A percentile compares a stretch with the other conserved stretches of the same genome.
phyloP scores from a whole-genome alignment of 2,113 vertebrate species.

The Sciurus niger region DNA sequence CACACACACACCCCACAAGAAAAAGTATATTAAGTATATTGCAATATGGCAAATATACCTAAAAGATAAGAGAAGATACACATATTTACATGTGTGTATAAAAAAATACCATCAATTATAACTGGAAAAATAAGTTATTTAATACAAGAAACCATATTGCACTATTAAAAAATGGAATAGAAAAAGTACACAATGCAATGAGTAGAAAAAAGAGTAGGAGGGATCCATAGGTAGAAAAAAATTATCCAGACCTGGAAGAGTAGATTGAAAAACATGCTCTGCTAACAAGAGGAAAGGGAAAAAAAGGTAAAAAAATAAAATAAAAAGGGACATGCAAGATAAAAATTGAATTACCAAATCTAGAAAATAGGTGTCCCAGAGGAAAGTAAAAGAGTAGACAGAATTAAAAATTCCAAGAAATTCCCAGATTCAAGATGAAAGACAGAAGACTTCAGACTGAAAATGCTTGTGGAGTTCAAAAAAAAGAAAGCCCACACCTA shows the following conservation, averaged over 20 bases:
- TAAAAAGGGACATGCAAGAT: neutral
- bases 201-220: neutral
- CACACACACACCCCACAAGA: neutral
- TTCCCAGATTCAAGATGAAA: neutral
- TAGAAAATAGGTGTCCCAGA: neutral
- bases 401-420: conserved; percentile 17
- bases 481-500: neutral
- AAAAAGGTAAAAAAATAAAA: neutral
- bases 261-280: neutral
- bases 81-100: neutral
- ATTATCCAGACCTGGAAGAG: neutral
- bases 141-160: neutral
- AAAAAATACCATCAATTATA: neutral
- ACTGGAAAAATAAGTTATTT: neutral
- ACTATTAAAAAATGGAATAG: neutral
- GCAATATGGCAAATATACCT: neutral
- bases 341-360: neutral
- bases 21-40: conserved; percentile 2
- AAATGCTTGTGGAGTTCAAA: neutral
- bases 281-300: neutral
- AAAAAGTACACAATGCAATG: neutral
- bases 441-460: neutral
- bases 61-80: neutral
- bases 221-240: neutral
- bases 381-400: neutral